Conservation (phyloP, 2,888 invertebrate species). For the Acanthopleura granulata region DNA sequence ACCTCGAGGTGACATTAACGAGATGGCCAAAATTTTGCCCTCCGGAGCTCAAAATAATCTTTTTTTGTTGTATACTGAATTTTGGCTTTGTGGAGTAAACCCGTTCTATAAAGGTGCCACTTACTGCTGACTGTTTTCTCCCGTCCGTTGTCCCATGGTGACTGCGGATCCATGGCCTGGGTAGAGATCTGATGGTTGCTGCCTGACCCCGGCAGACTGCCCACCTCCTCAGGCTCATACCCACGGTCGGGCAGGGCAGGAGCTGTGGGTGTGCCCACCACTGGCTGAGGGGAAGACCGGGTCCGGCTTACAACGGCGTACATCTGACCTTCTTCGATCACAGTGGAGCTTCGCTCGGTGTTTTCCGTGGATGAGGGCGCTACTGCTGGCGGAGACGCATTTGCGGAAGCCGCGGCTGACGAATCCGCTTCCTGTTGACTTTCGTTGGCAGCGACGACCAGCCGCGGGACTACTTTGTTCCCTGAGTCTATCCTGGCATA, state of each 20-base stretch:
- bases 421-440: neutral
- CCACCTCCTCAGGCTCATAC: neutral
- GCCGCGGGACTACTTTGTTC: neutral
- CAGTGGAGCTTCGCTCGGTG: neutral
- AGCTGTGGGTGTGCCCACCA: neutral
- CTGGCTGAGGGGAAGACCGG: neutral
- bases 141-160: too few species aligned
- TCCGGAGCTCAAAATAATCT: too few species aligned
- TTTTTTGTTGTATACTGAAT: too few species aligned
- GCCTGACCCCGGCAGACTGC: neutral
- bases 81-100: too few species aligned
- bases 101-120: too few species aligned
- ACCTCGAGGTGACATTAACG: too few species aligned
- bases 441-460: neutral
- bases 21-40: too few species aligned
- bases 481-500: constrained; percentile 7
- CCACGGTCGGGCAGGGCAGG: neutral
- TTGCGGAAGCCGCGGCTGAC: neutral
- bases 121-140: too few species aligned
- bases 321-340: neutral
- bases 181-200: neutral
- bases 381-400: neutral
- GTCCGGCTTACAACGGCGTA: neutral
- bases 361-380: constrained; percentile 1
- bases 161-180: neutral